A percentile compares a stretch with the other conserved stretches of the same genome.
phyloP scores from a whole-genome alignment of 2,888 invertebrate species.

The Himalopsyche anomala region DNA sequence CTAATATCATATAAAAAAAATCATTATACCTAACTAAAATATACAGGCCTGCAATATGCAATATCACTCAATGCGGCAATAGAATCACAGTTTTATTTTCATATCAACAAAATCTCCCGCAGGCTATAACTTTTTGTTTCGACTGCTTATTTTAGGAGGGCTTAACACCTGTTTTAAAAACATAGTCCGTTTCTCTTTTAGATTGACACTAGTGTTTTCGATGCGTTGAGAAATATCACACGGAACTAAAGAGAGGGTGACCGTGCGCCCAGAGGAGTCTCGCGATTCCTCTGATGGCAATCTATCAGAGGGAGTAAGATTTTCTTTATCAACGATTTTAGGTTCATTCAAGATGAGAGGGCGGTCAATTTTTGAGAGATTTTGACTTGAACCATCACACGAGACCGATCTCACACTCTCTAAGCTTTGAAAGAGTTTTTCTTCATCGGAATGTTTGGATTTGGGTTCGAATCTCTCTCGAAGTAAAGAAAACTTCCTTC shows the following conservation, averaged over 20 bases:
- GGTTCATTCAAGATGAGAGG: slow-evolving; percentile 55
- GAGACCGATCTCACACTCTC: slow-evolving; percentile 68
- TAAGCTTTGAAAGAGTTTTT: slow-evolving; percentile 72
- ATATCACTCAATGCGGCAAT: slow-evolving; percentile 8
- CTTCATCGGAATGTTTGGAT: slow-evolving; percentile 74
- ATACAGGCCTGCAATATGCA: slow-evolving; percentile 29
- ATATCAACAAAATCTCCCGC: neutral
- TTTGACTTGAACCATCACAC: slow-evolving; percentile 67
- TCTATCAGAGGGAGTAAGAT: slow-evolving; percentile 66
- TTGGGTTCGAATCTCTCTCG: slow-evolving; percentile 79
- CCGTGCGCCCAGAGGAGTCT: slow-evolving; percentile 56
- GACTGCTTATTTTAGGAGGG: slow-evolving; percentile 76
- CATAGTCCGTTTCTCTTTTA: slow-evolving; percentile 76
- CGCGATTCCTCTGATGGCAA: slow-evolving; percentile 27
- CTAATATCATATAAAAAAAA: slow-evolving; percentile 1
- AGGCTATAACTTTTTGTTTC: slow-evolving; percentile 67
- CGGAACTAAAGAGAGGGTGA: slow-evolving; percentile 64
- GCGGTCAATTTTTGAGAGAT: slow-evolving; percentile 56
- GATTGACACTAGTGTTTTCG: slow-evolving; percentile 68
- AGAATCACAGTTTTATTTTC: slow-evolving; percentile 44
- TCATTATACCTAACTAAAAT: slow-evolving; percentile 36
- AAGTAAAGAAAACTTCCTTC: slow-evolving; percentile 78
- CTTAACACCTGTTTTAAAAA: slow-evolving; percentile 79
- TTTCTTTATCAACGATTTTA: slow-evolving; percentile 67
- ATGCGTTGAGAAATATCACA: slow-evolving; percentile 65